Evolutionary conservation across 1,140 invertebrate species (phyloP).

Genomic region (Heliconius eleuchia): DNA sequence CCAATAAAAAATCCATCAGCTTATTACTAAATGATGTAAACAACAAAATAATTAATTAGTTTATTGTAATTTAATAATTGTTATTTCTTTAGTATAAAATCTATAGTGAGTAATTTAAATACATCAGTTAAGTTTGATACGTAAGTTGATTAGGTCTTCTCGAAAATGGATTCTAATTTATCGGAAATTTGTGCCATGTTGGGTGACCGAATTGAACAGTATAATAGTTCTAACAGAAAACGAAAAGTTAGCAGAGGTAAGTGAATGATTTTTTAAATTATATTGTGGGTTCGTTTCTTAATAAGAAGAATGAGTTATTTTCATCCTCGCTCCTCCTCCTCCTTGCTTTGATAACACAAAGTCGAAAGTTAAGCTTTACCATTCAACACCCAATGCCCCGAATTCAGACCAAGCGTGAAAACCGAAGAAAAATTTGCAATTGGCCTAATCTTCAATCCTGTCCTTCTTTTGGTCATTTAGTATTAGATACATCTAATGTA

Average conservation of each 20-base stretch:
- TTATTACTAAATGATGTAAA: not conserved
- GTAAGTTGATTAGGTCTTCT: not conserved
- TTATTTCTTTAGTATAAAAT: not conserved
- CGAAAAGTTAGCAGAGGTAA: constrained; percentile 1
- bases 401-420: no score
- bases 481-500: not conserved
- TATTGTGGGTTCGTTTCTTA: no score
- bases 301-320: no score
- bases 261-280: not conserved
- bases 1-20: no score
- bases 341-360: no score
- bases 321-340: no score
- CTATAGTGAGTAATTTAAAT: not conserved
- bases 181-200: constrained; percentile 29
- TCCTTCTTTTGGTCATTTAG: no score
- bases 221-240: constrained; percentile 7
- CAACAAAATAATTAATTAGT: not conserved
- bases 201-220: constrained; percentile 23
- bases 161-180: not conserved
- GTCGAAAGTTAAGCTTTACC: no score
- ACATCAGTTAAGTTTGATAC: not conserved
- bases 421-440: no score
- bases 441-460: no score
- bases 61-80: not conserved
- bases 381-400: no score